phyloP scores from a whole-genome alignment of 1,140 invertebrate genomes.

The Cydia strobilella region DNA sequence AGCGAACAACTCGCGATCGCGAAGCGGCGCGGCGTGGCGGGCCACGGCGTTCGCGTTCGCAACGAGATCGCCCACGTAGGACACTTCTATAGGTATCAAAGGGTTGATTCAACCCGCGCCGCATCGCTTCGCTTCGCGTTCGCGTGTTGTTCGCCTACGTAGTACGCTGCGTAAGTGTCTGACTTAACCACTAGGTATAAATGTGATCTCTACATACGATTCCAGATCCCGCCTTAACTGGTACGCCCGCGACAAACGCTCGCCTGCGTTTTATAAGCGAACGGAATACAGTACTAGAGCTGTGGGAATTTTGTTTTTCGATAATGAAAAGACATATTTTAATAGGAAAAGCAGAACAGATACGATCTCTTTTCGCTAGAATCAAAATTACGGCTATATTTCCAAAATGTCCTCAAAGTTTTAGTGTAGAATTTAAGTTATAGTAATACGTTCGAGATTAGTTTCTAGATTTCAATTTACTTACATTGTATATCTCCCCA shows the following conservation, averaged over 20 bases:
- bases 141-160: no score
- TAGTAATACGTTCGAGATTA: neutral
- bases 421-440: conserved; percentile 5
- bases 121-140: no score
- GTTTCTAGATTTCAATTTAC: neutral
- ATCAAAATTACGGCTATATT: neutral
- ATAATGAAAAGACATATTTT: neutral
- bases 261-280: neutral
- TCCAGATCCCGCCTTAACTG: neutral
- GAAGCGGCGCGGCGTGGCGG: no score
- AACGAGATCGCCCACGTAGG: no score
- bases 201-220: neutral
- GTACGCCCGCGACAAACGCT: neutral
- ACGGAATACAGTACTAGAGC: neutral
- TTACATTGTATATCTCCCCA: neutral
- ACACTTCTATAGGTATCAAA: no score
- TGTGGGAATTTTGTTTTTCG: neutral
- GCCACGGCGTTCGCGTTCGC: no score
- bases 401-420: neutral
- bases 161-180: no score
- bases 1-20: no score
- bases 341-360: neutral
- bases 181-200: neutral
- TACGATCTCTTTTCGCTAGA: neutral
- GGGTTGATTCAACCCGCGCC: no score